A percentile compares a stretch with the other conserved stretches of the same genome.
Evolutionary conservation across 2,113 vertebrate genomes (phyloP).

Genomic region (Phycodurus eques): DNA sequence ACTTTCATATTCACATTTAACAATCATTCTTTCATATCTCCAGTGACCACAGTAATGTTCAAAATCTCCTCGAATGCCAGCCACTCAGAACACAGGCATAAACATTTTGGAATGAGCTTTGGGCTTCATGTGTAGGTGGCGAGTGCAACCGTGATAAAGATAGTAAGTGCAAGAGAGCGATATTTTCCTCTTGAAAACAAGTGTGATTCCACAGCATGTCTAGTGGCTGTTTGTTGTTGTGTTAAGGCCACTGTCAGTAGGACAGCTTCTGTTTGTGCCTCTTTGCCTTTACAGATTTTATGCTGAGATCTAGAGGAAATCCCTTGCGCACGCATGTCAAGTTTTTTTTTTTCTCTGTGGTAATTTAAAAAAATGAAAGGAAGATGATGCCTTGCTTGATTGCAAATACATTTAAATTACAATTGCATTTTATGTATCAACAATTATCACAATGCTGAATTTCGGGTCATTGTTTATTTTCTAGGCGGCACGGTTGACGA

Average conservation of each 20-base stretch:
- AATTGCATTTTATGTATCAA: background rate
- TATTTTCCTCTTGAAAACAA: constrained; percentile 49
- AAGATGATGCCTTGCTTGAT: constrained; percentile 31
- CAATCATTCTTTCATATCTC: background rate
- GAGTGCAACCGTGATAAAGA: constrained; percentile 64
- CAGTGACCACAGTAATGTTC: background rate
- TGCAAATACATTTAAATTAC: constrained; percentile 36
- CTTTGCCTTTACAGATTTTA: constrained; percentile 18
- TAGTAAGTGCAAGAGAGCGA: constrained; percentile 58
- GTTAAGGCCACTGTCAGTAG: constrained; percentile 14
- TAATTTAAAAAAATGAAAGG: background rate
- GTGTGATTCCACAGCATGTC: constrained; percentile 49
- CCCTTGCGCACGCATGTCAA: background rate
- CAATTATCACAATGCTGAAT: too few relatives aligned
- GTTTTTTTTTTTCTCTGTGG: background rate
- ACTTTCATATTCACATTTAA: too few relatives aligned
- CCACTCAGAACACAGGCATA: constrained; percentile 38
- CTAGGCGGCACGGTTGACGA: too few relatives aligned
- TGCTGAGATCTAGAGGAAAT: background rate
- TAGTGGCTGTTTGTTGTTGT: constrained; percentile 47
- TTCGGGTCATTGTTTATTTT: too few relatives aligned
- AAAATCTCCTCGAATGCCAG: constrained; percentile 17
- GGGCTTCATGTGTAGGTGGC: constrained; percentile 59
- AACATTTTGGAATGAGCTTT: constrained; percentile 49
- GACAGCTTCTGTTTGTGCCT: constrained; percentile 20